Evolutionary conservation across 1,140 invertebrate genomes (phyloP), one percentile per base, ranked within the genome.

Genomic region (Orius insidiosus): DNA sequence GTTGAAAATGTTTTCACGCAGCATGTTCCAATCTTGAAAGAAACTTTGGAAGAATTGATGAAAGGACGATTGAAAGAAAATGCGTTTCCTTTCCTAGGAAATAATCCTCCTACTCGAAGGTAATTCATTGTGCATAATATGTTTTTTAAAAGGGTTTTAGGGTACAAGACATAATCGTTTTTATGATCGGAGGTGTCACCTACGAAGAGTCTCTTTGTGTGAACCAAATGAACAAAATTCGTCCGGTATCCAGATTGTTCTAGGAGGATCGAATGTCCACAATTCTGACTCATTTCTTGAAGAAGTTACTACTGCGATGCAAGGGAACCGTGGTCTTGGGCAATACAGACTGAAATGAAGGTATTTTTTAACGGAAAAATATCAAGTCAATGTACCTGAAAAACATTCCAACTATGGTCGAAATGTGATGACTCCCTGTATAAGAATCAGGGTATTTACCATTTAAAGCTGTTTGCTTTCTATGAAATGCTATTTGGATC

Each of bases 1-100:
- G 88, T 97, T 2, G 93, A 97, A 61, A 98, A 97, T 66, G 88
- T 97, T 51, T 97, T 93, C 59, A 95, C 92, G 0, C 92, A 97
- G 60, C 92, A 97, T 62, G 80, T 76, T 10, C 90, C 92, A 0
- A 60, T 92, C 8, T 57, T 98, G 1, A 78, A 80, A 55, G 80
- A 88, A 59, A 80, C 80, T 0, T 55, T 96, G 0, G 89, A 94
- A 59, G 88, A 94, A 60, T 65, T 94, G 5, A 74, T 89, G 5
- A 90, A 85, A 60, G 87, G 87, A 3, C 80, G 80, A 59, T 68
- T 96, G 11, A 78, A 78, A 51, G 84, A 87, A 53, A 75, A 77
- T 35, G 61, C 71, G 1, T 96, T 82, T 66, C 90, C 90, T 1
- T 84, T 78, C 54, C 66, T 92, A 24, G 46, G 52, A 39, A 58